phyloP scores from a whole-genome alignment of 2,113 vertebrate species.

The Gymnarchus niloticus region DNA sequence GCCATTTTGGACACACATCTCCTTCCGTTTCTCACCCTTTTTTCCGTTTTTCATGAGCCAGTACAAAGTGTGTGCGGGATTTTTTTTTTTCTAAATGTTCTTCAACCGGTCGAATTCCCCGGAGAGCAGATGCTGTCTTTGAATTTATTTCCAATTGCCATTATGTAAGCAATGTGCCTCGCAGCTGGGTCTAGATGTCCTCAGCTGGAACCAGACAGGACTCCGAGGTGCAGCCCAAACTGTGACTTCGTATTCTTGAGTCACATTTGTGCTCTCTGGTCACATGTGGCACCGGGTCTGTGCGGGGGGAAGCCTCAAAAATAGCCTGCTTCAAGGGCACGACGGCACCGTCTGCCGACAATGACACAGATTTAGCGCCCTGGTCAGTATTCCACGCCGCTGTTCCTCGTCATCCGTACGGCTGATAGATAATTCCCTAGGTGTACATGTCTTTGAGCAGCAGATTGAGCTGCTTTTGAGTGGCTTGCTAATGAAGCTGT shows the following conservation, averaged over 20 bases:
- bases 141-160: background rate
- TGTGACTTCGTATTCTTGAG: background rate
- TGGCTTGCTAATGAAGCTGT: background rate
- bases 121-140: background rate
- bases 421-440: background rate
- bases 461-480: background rate
- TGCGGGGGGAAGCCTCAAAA: background rate
- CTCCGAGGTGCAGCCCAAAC: background rate
- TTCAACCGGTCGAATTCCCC: conserved; percentile 7
- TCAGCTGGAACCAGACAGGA: background rate
- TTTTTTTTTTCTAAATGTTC: background rate
- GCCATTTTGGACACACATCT: background rate
- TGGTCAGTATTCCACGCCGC: background rate
- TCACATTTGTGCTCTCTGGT: background rate
- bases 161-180: background rate
- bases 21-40: background rate
- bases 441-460: too few species aligned
- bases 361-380: background rate
- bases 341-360: background rate
- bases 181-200: background rate
- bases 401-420: too few species aligned
- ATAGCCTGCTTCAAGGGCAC: background rate
- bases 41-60: background rate
- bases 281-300: background rate
- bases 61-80: background rate